Percentiles rank a stretch among this genome's conserved stretches.
Evolutionary conservation across 2,888 invertebrate genomes (phyloP).

Genomic region (Gryllus longicercus): DNA sequence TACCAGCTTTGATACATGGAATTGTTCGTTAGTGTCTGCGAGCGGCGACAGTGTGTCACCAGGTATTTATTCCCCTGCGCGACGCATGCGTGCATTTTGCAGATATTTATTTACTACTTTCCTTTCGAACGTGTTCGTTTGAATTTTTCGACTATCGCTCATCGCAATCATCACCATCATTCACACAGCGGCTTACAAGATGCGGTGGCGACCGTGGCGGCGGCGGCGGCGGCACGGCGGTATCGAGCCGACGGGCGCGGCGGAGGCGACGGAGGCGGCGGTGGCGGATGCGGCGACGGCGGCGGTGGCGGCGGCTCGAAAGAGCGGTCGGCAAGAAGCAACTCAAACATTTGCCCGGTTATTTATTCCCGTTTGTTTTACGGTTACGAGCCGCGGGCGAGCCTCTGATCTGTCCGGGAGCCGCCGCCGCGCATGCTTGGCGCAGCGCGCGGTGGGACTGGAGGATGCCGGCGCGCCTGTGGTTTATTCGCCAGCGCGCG

Average conservation of each 20-base stretch:
- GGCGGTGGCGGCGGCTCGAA: neutral
- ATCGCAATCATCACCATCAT: constrained; percentile 8
- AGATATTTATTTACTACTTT: neutral
- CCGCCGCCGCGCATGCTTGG: neutral
- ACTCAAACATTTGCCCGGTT: constrained; percentile 8
- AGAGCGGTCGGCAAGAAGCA: constrained; percentile 17
- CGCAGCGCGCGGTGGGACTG: no score
- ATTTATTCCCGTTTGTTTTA: neutral
- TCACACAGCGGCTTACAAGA: neutral
- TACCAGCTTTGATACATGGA: no score
- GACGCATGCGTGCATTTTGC: neutral
- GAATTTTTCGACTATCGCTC: neutral
- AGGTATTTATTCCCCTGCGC: neutral
- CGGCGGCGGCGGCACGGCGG: neutral
- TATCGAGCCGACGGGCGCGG: neutral
- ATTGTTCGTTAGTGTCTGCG: no score
- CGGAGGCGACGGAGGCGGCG: neutral
- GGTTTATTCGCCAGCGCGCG: no score
- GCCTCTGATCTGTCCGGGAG: neutral
- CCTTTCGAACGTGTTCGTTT: neutral
- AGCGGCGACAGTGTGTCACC: no score
- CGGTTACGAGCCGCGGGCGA: neutral
- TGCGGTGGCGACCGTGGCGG: neutral
- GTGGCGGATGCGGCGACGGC: neutral
- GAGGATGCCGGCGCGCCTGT: no score